Percentiles rank a stretch among this genome's conserved stretches.
These are phyloP conservation scores for Tortricodes alternella DNA, from an alignment of 2,888 invertebrate genomes.

Conservation along the genomic window DNA sequence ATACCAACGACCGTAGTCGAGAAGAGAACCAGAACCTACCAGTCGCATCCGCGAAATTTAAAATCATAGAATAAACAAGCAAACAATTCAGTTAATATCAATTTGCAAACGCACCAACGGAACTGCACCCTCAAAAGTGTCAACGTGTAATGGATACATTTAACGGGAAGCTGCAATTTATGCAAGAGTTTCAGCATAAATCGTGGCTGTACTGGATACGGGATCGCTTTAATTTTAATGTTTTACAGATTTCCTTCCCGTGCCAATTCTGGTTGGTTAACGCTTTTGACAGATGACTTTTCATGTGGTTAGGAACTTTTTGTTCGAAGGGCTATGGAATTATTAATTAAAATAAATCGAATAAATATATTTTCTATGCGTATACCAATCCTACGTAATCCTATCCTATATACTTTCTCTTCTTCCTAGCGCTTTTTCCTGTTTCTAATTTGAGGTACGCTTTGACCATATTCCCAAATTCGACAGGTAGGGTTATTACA, in stretches of 20 bases:
- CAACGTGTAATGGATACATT: constrained; percentile 77
- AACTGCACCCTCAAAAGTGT: constrained; percentile 42
- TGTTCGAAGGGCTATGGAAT: neutral
- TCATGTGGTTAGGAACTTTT: neutral
- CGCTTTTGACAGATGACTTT: neutral
- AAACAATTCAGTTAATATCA: neutral
- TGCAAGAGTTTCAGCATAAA: constrained; percentile 66
- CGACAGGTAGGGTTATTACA: too few species aligned
- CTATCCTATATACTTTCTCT: too few species aligned
- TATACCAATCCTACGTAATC: too few species aligned
- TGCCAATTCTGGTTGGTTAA: constrained; percentile 29
- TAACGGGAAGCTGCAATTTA: constrained; percentile 69
- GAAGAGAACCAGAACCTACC: too few species aligned
- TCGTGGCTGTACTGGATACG: constrained; percentile 50
- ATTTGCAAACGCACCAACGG: neutral
- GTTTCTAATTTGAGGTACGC: too few species aligned
- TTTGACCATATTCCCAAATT: too few species aligned
- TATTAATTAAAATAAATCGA: too few species aligned
- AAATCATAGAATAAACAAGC: too few species aligned
- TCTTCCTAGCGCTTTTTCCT: too few species aligned
- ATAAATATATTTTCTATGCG: too few species aligned
- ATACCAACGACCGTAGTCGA: too few species aligned
- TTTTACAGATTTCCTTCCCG: constrained; percentile 40
- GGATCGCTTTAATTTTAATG: constrained; percentile 41
- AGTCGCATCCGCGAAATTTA: too few species aligned